Evolutionary conservation across 2,888 invertebrate species (phyloP), one percentile per base, ranked within the genome.

Genomic region (Coleophora flavipennella): DNA sequence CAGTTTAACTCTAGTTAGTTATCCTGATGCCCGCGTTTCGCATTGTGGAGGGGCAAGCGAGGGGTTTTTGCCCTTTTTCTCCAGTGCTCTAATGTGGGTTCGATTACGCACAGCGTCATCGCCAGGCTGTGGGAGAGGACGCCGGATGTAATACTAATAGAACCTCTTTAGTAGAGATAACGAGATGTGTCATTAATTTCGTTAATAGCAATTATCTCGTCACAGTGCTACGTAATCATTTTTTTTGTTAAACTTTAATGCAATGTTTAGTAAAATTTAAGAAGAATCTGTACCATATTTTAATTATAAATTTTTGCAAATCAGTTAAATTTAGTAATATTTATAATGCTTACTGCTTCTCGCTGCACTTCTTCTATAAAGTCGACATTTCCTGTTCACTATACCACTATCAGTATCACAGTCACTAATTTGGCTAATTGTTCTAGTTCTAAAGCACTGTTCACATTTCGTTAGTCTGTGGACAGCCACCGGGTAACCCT

Each of bases 321-420:
- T n/a, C n/a, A n/a, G n/a, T n/a, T n/a, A 20, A 7, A 20, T 20
- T 20, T 2, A 34, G 8, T 1, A 8, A 34, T 20, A 3, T 7
- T 29, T 32, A 37, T 46, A 49, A 48, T 47, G 63, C 83, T 83
- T 83, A 84, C 83, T 80, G 65, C 76, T 83, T 65, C 73, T 77
- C 28, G 73, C 73, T 38, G 72, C 49, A 50, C 73, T 76, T 38
- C 71, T 63, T 67, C 67, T 74, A 54, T 74, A 76, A 3, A 69
- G 67, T 55, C 73, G 67, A 65, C 57, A 62, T 66, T 65, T 20
- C 20, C 20, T 72, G 53, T 67, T 68, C 70, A 72, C 64, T 60
- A 62, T 50, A 64, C 61, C 76, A 79, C 73, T 81, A 77, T 78
- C 83, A 84, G 83, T 81, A 78, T 78, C 83, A 84, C 83, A 78